Conservation (phyloP, 2,113 vertebrate species). For the Phalacrocorax aristotelis region DNA sequence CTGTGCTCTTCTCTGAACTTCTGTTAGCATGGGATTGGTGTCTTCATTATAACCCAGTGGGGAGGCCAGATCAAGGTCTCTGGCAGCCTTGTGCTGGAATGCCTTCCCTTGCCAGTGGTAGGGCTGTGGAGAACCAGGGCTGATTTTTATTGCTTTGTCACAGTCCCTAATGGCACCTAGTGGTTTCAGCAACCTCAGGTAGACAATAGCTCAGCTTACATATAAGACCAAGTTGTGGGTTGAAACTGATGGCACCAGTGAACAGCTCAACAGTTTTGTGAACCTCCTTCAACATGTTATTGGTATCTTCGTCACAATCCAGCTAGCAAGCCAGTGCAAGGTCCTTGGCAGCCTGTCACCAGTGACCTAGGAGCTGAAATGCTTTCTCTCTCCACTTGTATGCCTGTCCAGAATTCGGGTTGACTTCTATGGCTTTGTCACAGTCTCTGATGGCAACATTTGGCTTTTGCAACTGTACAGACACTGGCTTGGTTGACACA, state of each 20-base stretch:
- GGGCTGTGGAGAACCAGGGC: slow-evolving; percentile 81
- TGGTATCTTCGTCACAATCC: background rate
- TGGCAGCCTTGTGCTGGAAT: background rate
- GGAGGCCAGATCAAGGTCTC: background rate
- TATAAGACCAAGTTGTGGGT: background rate
- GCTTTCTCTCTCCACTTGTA: slow-evolving; percentile 84
- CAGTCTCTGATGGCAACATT: slow-evolving; percentile 81
- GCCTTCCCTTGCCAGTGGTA: slow-evolving; percentile 84
- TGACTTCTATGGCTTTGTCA: slow-evolving; percentile 78
- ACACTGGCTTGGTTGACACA: slow-evolving; percentile 37
- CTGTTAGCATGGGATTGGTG: background rate
- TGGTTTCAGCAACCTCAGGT: slow-evolving; percentile 79
- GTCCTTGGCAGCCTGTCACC: background rate
- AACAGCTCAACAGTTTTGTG: background rate
- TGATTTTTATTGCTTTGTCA: slow-evolving; percentile 79
- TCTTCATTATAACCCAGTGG: background rate
- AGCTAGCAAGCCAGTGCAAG: background rate
- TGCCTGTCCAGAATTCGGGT: slow-evolving; percentile 80
- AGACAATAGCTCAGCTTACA: slow-evolving; percentile 64
- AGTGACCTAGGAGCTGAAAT: background rate
- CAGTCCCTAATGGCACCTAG: slow-evolving; percentile 81
- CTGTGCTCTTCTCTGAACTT: background rate
- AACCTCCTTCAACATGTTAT: background rate
- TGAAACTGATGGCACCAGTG: background rate
- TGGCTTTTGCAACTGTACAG: slow-evolving; percentile 78